phyloP scores from a whole-genome alignment of 2,797 vertebrate species.

The Nyctibius grandis region DNA sequence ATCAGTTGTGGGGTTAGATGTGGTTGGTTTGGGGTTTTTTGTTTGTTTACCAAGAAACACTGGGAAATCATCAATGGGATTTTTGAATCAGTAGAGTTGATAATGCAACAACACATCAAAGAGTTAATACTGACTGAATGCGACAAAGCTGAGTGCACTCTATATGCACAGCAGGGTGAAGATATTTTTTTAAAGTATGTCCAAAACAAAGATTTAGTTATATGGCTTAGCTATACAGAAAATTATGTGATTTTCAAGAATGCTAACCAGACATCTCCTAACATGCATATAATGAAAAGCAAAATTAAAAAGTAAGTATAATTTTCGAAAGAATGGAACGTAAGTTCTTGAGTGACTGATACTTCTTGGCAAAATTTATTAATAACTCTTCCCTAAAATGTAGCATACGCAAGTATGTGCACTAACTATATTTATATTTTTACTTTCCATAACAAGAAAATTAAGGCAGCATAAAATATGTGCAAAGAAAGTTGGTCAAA shows the following conservation, averaged over 20 bases:
- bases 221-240: not conserved
- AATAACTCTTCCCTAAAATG: not conserved
- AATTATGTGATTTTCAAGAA: not conserved
- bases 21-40: not conserved
- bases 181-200: not conserved
- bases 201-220: not conserved
- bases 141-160: not conserved
- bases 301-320: not conserved
- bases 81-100: not conserved
- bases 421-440: not conserved
- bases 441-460: not conserved
- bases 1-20: not conserved
- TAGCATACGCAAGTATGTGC: not conserved
- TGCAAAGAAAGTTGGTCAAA: not conserved
- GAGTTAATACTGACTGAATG: not conserved
- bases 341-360: not conserved
- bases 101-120: not conserved
- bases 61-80: not conserved
- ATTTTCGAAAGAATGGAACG: not conserved
- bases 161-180: not conserved
- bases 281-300: not conserved
- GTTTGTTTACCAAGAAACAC: not conserved
- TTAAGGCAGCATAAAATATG: not conserved
- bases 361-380: not conserved
- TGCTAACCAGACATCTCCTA: not conserved